Evolutionary conservation across 37 sponge, comb jelly and placozoan species (phyloP).

Genomic region (Spongia lamella): DNA sequence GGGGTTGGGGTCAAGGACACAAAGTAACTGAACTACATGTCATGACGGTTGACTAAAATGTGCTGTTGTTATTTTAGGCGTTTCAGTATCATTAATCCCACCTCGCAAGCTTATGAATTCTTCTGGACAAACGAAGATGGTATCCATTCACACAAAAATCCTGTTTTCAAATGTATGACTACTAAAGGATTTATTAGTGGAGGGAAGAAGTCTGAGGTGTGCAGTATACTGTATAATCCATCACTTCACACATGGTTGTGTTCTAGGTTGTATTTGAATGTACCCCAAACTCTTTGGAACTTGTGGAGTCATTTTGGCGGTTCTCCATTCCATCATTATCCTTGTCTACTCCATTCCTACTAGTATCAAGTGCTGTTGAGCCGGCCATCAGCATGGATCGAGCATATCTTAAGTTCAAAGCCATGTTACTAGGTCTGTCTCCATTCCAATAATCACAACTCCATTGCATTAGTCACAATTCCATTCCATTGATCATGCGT

Average conservation of each 20-base stretch:
- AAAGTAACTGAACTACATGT: constrained; percentile 21
- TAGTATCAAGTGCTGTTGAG: constrained; percentile 83
- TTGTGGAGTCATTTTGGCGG: constrained; percentile 82
- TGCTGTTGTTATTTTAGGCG: constrained; percentile 25
- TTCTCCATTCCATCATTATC: constrained; percentile 90
- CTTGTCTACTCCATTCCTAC: constrained; percentile 75
- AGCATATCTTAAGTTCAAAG: constrained; percentile 83
- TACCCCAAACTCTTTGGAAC: constrained; percentile 48
- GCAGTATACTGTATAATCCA: neutral
- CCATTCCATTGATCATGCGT: no score
- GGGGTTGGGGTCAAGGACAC: constrained; percentile 67
- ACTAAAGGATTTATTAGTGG: constrained; percentile 57
- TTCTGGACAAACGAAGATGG: constrained; percentile 64
- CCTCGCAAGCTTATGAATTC: constrained; percentile 78
- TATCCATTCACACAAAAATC: neutral
- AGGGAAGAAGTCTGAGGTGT: constrained; percentile 75
- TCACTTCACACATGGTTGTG: neutral
- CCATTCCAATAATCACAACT: neutral
- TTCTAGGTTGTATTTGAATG: constrained; percentile 89
- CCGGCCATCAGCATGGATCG: constrained; percentile 86
- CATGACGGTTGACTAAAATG: neutral
- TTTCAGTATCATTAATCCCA: constrained; percentile 93
- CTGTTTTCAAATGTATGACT: constrained; percentile 72
- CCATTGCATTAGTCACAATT: no score
- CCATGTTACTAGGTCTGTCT: constrained; percentile 66